phyloP scores from a whole-genome alignment of 2,113 vertebrate species.

The Perca fluviatilis region DNA sequence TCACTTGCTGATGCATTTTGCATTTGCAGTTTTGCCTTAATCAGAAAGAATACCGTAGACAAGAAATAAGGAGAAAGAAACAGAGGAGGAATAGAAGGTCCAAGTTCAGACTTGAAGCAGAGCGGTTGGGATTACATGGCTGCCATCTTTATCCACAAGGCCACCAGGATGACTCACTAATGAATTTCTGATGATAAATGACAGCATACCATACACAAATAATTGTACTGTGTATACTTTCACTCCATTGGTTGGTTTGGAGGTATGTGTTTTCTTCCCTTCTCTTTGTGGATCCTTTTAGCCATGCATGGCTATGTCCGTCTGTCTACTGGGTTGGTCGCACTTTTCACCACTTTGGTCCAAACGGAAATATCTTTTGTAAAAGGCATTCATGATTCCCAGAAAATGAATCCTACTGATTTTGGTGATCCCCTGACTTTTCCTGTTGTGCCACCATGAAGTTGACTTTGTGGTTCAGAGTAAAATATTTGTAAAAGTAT shows the following conservation, averaged over 20 bases:
- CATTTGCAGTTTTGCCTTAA: not conserved
- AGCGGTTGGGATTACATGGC: slow-evolving; percentile 1
- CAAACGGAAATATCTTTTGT: not conserved
- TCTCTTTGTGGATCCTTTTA: not conserved
- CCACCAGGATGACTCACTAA: not conserved
- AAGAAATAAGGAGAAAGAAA: not conserved
- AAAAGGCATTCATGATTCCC: not conserved
- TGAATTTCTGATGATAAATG: not conserved
- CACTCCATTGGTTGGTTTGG: not conserved
- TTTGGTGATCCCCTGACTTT: too few species aligned
- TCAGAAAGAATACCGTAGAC: not conserved
- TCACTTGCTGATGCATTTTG: slow-evolving; percentile 11
- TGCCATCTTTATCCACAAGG: slow-evolving; percentile 4
- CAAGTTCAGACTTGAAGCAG: slow-evolving; percentile 18
- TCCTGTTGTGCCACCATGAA: too few species aligned
- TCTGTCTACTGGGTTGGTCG: not conserved
- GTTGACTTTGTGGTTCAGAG: too few species aligned
- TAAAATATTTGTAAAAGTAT: too few species aligned
- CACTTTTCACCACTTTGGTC: too few species aligned
- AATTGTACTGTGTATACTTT: not conserved
- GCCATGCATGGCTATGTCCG: too few species aligned
- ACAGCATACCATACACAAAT: not conserved
- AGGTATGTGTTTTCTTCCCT: not conserved
- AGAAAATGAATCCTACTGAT: not conserved
- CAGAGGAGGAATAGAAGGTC: not conserved